These are phyloP conservation scores for Lates calcarifer DNA, from an alignment of 2,113 vertebrate genomes.

Conservation along the genomic window DNA sequence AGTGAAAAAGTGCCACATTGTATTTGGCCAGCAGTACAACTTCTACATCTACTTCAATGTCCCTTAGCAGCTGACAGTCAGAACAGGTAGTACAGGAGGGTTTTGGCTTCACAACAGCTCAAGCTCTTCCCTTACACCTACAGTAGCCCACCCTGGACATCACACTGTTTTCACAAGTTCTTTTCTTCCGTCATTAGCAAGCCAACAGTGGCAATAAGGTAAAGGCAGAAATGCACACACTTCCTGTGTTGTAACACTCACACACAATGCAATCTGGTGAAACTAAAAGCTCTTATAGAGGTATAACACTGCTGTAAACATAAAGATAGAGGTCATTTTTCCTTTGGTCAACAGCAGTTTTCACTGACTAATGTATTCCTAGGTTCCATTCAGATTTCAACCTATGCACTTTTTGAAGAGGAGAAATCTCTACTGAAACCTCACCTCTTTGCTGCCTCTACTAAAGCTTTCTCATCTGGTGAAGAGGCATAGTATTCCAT, in stretches of 20 bases:
- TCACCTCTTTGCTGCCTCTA: slow-evolving; percentile 95
- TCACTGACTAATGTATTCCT: background rate
- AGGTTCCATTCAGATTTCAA: background rate
- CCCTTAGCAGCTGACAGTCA: background rate
- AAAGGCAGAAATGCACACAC: background rate
- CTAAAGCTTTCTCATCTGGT: slow-evolving; percentile 97
- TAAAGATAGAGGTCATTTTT: background rate
- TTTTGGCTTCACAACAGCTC: background rate
- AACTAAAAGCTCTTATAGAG: background rate
- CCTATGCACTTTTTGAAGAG: background rate
- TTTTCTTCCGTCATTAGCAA: background rate
- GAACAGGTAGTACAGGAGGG: background rate
- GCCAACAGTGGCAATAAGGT: background rate
- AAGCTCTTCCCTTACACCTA: background rate
- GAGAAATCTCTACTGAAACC: background rate
- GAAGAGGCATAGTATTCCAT: slow-evolving; percentile 98
- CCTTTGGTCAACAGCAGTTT: background rate
- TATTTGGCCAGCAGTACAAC: slow-evolving; percentile 1
- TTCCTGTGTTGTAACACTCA: background rate
- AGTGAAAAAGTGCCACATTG: slow-evolving; percentile 9
- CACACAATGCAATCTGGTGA: background rate
- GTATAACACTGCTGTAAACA: background rate
- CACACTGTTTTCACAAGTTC: background rate
- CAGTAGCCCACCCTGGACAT: background rate
- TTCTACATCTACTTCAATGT: background rate